Base-by-base conservation (phyloP, 2,113 vertebrate genomes). In the Miniopterus natalensis region DNA sequence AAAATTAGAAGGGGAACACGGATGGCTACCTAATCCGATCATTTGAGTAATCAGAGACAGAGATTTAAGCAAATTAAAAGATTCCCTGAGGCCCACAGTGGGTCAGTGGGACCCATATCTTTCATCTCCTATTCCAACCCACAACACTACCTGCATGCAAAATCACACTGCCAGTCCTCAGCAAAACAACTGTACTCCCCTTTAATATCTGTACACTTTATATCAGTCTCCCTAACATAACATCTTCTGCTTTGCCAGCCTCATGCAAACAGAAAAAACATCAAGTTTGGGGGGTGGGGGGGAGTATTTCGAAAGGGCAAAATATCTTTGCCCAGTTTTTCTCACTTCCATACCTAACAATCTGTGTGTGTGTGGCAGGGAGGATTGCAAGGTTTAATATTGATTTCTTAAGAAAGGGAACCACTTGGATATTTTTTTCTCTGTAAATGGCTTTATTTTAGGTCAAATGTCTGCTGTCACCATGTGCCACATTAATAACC, bases 321-420 rank as follows among this genome's bases (percentile, higher is more conserved):
- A 93, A 17, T 57, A 7, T 49, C 12, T 88, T 8, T 11, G 66
- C 21, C 84, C 42, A 66, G 42, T 83, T 84, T 31, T 87, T 71
- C 12, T 75, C 55, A 71, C 15, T 61, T 94, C 74, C 71, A 47
- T 0, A 86, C 87, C 21, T 92, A 78, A 96, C 36, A 2, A 95
- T n/a, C 61, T 15, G 4, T 68, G 4, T 70, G 68, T 21, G 31
- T 36, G 36, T 36, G 36, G 36, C 36, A 36, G 36, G 17, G 27
- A 45, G 42, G 40, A 53, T 53, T 40, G 5, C 21, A 84, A 94
- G 21, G 66, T 70, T 75, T 55, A 73, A 27, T 25, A 27, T 68
- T 61, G n/a, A 13, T 59, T 84, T 6, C 3, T 40, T 96, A 84
- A 55, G 55, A 29, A 15, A 92, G 68, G 27, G 93, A 92, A 83